Conservation (phyloP, 2,113 vertebrate genomes). For the Pungitius pungitius region DNA sequence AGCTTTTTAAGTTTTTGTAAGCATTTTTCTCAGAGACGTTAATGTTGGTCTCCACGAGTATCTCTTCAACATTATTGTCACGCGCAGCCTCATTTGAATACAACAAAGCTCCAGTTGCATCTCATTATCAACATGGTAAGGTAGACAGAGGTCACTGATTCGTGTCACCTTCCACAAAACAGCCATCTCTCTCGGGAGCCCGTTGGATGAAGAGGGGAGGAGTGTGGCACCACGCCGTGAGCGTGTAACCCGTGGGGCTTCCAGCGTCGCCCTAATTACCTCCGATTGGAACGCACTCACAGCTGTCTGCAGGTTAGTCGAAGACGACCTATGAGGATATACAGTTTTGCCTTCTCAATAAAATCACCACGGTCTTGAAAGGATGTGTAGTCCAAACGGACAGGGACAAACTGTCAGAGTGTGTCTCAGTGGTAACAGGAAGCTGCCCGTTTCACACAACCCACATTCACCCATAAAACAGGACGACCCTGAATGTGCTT, state of each 20-base stretch:
- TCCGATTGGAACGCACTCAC: constrained; percentile 62
- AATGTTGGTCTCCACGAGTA: constrained; percentile 14
- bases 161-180: constrained; percentile 76
- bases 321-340: constrained; percentile 68
- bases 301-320: constrained; percentile 69
- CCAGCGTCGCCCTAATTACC: constrained; percentile 70
- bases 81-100: constrained; percentile 73
- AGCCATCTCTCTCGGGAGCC: constrained; percentile 57
- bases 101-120: constrained; percentile 72
- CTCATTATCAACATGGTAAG: constrained; percentile 76
- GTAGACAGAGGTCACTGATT: constrained; percentile 73
- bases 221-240: constrained; percentile 34
- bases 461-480: constrained; percentile 28
- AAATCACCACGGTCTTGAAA: constrained; percentile 51
- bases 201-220: constrained; percentile 54
- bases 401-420: constrained; percentile 43
- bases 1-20: neutral
- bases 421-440: constrained; percentile 23
- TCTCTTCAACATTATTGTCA: constrained; percentile 69
- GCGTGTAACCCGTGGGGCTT: constrained; percentile 53
- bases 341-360: constrained; percentile 57
- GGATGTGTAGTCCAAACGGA: constrained; percentile 35
- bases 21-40: constrained; percentile 30
- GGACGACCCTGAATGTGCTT: constrained; percentile 51
- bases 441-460: no score